Evolutionary conservation across 2,888 invertebrate species (phyloP), one percentile per base, ranked within the genome.

Genomic region (Tetropium fuscum): DNA sequence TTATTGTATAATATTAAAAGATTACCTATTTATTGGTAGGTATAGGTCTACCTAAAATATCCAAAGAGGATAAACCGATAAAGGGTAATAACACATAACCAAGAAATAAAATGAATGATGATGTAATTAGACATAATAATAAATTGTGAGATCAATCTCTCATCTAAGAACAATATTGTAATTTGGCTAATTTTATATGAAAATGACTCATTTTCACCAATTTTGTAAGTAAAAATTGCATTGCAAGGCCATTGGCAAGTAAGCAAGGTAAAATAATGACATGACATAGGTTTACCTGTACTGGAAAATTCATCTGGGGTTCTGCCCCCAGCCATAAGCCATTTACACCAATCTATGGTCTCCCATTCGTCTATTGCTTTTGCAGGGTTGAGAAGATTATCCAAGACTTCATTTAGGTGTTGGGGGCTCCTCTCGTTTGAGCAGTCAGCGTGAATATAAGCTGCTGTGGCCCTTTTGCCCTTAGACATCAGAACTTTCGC

Each of bases 291-390:
- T 84, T 85, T 82, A 96, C 97, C 97, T 83, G 91, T 93, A 78
- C 90, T 90, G 36, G 93, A 88, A 83, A 95, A 97, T 82, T 97
- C 96, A 79, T 96, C 95, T 7, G 95, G 95, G 38, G 95, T 95
- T 78, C 90, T 87, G 20, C 97, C 97, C 70, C 96, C 95, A 72
- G 97, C 94, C 83, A 97, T 90, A 53, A 97, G 86, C 94, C 95
- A 96, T 75, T 93, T 91, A 82, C 94, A 92, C 95, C 96, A 95
- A 79, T 97, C 96, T 73, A 97, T 91, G 34, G 92, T 93, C 78
- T 97, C 96, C 87, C 92, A 91, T 81, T 96, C 94, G 80, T 94
- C 93, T 71, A 97, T 94, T 51, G 90, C 86, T 79, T 92, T 92
- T 72, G 88, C 88, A 34, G 95, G 96, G 83, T 94, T 93, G 59